These are phyloP conservation scores for Stenoptilia bipunctidactyla DNA, from an alignment of 2,888 invertebrate genomes.

Conservation along the genomic window DNA sequence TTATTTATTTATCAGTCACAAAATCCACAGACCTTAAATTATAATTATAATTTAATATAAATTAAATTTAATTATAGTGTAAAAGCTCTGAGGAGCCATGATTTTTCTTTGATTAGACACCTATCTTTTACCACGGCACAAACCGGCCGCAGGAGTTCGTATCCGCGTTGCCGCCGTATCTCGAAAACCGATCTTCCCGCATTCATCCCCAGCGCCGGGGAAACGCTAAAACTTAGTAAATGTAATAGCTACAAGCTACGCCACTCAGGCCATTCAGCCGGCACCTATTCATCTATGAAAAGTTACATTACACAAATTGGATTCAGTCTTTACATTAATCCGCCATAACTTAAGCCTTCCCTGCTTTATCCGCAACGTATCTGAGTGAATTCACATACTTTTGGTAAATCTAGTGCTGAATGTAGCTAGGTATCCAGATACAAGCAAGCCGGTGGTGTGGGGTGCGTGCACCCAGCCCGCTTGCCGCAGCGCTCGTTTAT, in stretches of 20 bases:
- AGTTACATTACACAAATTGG: conserved; percentile 63
- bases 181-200: conserved; percentile 50
- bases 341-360: background rate
- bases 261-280: conserved; percentile 50
- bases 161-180: conserved; percentile 36
- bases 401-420: background rate
- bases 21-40: no score
- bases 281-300: conserved; percentile 38
- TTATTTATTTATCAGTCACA: no score
- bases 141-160: conserved; percentile 23
- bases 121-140: conserved; percentile 25
- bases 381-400: background rate
- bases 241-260: conserved; percentile 43
- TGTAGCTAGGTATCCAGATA: conserved; percentile 12
- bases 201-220: conserved; percentile 46
- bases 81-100: no score
- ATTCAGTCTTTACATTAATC: conserved; percentile 16
- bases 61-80: no score
- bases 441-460: conserved; percentile 15
- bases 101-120: conserved; percentile 30
- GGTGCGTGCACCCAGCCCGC: conserved; percentile 41
- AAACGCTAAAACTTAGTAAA: conserved; percentile 36
- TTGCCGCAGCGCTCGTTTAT: conserved; percentile 60
- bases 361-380: background rate
- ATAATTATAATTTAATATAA: no score